Base-by-base conservation (phyloP, 2,113 vertebrate genomes). In the Sturnira hondurensis region DNA sequence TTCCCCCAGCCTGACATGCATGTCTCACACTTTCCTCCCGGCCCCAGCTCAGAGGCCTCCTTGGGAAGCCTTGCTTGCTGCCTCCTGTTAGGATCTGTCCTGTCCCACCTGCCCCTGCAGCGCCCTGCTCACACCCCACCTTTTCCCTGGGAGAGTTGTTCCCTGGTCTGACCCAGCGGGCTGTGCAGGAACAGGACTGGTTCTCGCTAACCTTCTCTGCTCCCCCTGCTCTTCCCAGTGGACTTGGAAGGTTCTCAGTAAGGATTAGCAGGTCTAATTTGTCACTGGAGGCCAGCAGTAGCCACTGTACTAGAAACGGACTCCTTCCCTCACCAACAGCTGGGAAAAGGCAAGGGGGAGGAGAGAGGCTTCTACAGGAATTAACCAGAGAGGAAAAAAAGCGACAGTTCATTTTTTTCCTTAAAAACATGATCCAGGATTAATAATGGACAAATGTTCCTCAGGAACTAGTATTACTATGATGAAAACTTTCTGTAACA, bases 231-330 rank as follows among this genome's bases (percentile, higher is more conserved):
- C 91, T 84, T 33, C 47, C 54, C 9, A 24, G 36, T 6, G 28
- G 22, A 2, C 54, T 82, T 4, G n/a, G 76, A 73, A 68, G 54
- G 6, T 52, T 93, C 52, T 91, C 86, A 92, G 67, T 73, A 83
- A 83, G 76, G 93, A 92, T 95, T 68, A 95, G 71, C 45, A 93
- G 84, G 33, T 95, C 87, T 95, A 33, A 70, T 89, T 78, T 89
- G 74, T 86, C 68, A 41, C 16, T 91, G 74, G 91, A 84, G 63
- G 78, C 50, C 33, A 61, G 31, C 24, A 93, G 54, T 41, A 67
- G 41, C 45, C 77, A 68, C 65, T 68, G 61, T 50, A n/a, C 70
- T 68, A 67, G 36, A 92, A 95, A 96, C 2, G 92, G 78, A 54
- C 68, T 76, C 70, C 67, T 77, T 56, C 47, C 56, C 78, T 63